Base-by-base conservation (phyloP, 1,140 invertebrate genomes). In the Megathymus violae region DNA sequence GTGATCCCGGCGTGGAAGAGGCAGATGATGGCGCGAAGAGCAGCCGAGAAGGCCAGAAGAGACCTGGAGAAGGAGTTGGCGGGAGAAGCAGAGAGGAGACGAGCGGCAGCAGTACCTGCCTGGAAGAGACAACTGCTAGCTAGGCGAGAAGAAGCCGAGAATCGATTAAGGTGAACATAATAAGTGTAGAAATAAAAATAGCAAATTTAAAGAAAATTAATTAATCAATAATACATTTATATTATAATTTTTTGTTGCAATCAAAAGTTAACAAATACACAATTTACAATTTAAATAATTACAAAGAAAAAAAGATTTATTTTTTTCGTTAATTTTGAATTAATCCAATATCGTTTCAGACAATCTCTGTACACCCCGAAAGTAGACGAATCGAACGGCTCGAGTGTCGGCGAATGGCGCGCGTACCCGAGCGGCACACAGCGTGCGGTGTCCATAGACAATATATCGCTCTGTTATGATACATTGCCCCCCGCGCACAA, bases 21-120 rank as follows among this genome's bases (percentile, higher is more conserved):
- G 15, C 97, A 98, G 89, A 98, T 99, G 96, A 78, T 98, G 80
- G 97, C 97, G 0, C 95, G 97, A 74, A 97, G 98, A 84, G 96
- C 97, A 0, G 97, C 97, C 0, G 97, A 98, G 82, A 95, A 96
- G 64, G 97, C 97, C 1, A 94, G 96, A 62, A 96, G 96, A 80
- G 97, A 98, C 76, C 91, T 97, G 48, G 97, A 98, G 88, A 96
- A 97, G 82, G 94, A 96, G 69, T 90, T 97, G 75, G 94, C 95
- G 38, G 92, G 94, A 54, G 96, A 98, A 76, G 96, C 96, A 1
- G 97, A 98, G 87, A 95, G 96, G 68, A 95, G 96, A 67, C 92
- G 97, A 71, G 93, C 97, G 27, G 95, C 96, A 48, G 93, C 97
- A 14, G 97, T 99, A 71, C 98, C 98, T 0, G 95, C 96, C 9